These are phyloP conservation scores for Metalampra italica DNA, from an alignment of 2,888 invertebrate species.

Conservation along the genomic window DNA sequence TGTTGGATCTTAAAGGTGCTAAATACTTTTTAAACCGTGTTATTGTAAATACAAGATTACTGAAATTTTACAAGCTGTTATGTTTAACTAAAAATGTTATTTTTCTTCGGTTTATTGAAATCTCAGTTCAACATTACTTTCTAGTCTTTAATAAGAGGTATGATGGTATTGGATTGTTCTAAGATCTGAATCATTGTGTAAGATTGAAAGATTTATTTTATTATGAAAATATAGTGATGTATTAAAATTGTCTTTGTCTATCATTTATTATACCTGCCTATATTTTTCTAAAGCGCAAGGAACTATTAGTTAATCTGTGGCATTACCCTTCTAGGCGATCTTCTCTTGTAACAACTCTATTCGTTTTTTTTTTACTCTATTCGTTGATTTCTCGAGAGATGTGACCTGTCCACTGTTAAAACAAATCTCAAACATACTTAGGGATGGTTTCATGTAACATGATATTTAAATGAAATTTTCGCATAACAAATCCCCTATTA, in stretches of 20 bases:
- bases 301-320: too few species aligned
- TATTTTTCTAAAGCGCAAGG: too few species aligned
- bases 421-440: too few species aligned
- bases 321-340: too few species aligned
- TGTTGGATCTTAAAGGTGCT: slow-evolving; percentile 60
- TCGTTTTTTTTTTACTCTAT: too few species aligned
- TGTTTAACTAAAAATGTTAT: slow-evolving; percentile 13
- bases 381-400: too few species aligned
- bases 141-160: slow-evolving; percentile 70
- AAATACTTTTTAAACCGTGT: slow-evolving; percentile 17
- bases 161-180: slow-evolving; percentile 54
- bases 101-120: slow-evolving; percentile 27
- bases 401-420: too few species aligned
- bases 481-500: too few species aligned
- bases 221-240: slow-evolving; percentile 40
- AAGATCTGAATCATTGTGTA: slow-evolving; percentile 56
- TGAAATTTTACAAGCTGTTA: slow-evolving; percentile 17
- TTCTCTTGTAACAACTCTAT: too few species aligned
- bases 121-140: slow-evolving; percentile 65
- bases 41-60: slow-evolving; percentile 24
- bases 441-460: too few species aligned
- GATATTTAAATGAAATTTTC: too few species aligned
- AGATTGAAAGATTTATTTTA: slow-evolving; percentile 62
- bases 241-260: slow-evolving; percentile 36
- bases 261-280: slow-evolving; percentile 5